Percentiles rank a stretch among this genome's conserved stretches.
phyloP scores from a whole-genome alignment of 2,113 vertebrate species.

The Aphelocoma coerulescens region DNA sequence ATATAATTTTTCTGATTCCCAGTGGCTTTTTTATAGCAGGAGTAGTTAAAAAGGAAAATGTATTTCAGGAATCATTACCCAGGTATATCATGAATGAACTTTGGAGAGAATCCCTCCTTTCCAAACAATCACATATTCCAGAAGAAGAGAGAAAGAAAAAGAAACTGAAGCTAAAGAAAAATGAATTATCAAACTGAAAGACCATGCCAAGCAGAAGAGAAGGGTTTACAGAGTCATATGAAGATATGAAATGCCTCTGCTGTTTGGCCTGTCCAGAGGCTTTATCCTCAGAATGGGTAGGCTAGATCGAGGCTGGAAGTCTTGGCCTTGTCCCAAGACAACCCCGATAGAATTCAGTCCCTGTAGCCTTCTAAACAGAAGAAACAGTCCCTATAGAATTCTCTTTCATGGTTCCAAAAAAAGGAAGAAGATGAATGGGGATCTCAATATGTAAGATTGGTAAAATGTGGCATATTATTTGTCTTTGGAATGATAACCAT shows the following conservation, averaged over 20 bases:
- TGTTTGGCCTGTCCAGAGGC: neutral
- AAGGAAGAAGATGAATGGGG: neutral
- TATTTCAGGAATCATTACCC: neutral
- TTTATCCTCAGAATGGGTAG: neutral
- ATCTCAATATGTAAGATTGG: neutral
- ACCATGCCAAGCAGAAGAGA: neutral
- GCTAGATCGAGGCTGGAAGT: neutral
- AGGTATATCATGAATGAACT: neutral
- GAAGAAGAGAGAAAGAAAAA: neutral
- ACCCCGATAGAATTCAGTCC: neutral
- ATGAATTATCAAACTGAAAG: neutral
- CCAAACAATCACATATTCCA: neutral
- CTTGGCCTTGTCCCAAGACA: neutral
- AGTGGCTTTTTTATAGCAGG: neutral
- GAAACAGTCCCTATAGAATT: neutral
- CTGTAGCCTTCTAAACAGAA: neutral
- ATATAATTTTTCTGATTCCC: neutral
- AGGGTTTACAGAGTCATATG: neutral
- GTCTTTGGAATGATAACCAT: neutral
- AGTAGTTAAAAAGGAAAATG: neutral
- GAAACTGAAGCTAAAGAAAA: neutral
- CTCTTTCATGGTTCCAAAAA: neutral
- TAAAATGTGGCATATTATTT: neutral
- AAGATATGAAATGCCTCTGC: neutral
- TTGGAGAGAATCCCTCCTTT: neutral